phyloP scores from a whole-genome alignment of 1,140 invertebrate genomes.

The Platyura marginata region DNA sequence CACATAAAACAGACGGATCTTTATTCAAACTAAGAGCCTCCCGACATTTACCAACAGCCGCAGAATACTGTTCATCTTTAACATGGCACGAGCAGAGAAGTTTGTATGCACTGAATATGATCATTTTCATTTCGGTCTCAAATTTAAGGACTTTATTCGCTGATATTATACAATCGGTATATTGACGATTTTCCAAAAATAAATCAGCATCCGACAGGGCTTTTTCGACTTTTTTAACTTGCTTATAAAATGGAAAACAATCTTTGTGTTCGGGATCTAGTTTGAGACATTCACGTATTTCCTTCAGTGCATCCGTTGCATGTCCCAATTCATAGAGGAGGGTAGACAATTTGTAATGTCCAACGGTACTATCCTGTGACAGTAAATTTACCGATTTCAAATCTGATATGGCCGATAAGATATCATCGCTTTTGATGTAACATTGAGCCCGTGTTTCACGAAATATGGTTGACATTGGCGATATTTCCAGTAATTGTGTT shows the following conservation, averaged over 20 bases:
- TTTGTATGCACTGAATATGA: constrained; percentile 54
- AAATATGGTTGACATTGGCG: constrained; percentile 74
- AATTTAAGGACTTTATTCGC: constrained; percentile 43
- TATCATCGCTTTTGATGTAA: constrained; percentile 60
- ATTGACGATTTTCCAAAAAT: constrained; percentile 46
- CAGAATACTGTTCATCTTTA: constrained; percentile 43
- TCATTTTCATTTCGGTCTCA: constrained; percentile 50
- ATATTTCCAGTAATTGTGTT: constrained; percentile 60
- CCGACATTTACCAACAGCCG: constrained; percentile 57
- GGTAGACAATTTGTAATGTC: constrained; percentile 63
- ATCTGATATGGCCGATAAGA: constrained; percentile 76
- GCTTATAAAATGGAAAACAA: constrained; percentile 94
- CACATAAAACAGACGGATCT: constrained; percentile 66
- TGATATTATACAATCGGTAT: constrained; percentile 52
- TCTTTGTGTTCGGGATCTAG: constrained; percentile 94
- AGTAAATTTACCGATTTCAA: constrained; percentile 79
- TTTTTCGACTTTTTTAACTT: constrained; percentile 90
- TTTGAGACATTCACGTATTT: constrained; percentile 93
- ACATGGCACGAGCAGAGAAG: constrained; percentile 56
- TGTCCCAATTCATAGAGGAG: constrained; percentile 84
- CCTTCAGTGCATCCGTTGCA: constrained; percentile 74
- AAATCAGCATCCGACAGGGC: constrained; percentile 55
- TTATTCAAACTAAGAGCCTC: constrained; percentile 59
- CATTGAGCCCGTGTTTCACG: constrained; percentile 74
- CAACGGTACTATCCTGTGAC: constrained; percentile 76